These are phyloP conservation scores for Drosophila mayaguana DNA, from an alignment of 2,888 invertebrate genomes.

Conservation along the genomic window DNA sequence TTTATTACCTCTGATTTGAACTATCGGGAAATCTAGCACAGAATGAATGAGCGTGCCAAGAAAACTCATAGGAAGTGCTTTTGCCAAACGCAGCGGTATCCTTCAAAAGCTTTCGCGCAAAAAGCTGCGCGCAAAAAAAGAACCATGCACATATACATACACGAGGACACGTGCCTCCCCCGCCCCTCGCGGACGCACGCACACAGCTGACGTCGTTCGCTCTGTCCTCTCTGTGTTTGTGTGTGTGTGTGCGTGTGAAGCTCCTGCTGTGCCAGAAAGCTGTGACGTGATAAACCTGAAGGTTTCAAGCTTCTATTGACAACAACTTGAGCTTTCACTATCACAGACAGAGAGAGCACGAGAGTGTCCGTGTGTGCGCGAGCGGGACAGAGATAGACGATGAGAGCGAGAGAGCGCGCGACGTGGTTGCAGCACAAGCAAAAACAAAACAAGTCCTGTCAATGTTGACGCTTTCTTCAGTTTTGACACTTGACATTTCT, in stretches of 20 bases:
- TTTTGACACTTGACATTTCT: conserved; percentile 73
- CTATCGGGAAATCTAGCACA: conserved; percentile 83
- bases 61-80: conserved; percentile 70
- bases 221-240: conserved; percentile 8
- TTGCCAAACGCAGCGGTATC: conserved; percentile 52
- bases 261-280: conserved; percentile 26
- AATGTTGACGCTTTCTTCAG: conserved; percentile 35
- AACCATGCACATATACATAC: conserved; percentile 34
- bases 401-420: not conserved
- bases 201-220: conserved; percentile 53
- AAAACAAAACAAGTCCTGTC: conserved; percentile 42
- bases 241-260: not conserved
- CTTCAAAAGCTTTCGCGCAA: conserved; percentile 53
- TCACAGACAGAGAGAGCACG: not conserved
- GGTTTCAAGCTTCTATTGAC: conserved; percentile 26
- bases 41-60: conserved; percentile 80
- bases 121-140: conserved; percentile 46
- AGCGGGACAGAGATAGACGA: not conserved
- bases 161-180: conserved; percentile 50
- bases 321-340: conserved; percentile 16
- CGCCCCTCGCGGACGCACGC: conserved; percentile 34
- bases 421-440: conserved; percentile 32
- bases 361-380: not conserved
- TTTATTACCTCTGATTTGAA: conserved; percentile 75
- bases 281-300: conserved; percentile 7